Evolutionary conservation across 2,797 vertebrate genomes (phyloP).

Genomic region (Erithacus rubecula): DNA sequence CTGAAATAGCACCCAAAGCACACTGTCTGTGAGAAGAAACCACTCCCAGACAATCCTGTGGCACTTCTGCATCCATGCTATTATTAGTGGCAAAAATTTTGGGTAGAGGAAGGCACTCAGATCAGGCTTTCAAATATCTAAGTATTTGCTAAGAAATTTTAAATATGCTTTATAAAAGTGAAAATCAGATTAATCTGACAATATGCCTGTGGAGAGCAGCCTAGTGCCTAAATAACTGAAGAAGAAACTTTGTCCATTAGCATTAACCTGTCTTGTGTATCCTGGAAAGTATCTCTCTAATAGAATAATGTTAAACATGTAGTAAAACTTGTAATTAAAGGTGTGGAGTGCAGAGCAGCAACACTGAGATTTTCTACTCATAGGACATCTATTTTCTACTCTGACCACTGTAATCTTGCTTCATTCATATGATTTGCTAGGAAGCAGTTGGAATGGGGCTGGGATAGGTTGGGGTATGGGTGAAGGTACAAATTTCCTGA

Average conservation of each 20-base stretch:
- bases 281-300: accelerated
- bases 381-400: background rate
- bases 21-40: background rate
- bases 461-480: background rate
- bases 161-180: background rate
- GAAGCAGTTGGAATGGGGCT: background rate
- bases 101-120: background rate
- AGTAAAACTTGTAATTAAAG: background rate
- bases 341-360: background rate
- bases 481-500: background rate
- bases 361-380: background rate
- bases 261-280: background rate
- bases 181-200: background rate
- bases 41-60: background rate
- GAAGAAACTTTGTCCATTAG: background rate
- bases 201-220: background rate
- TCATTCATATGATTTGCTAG: background rate
- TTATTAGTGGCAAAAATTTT: background rate
- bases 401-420: background rate
- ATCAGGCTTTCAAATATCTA: background rate
- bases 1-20: background rate
- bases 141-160: background rate
- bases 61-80: background rate
- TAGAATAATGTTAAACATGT: accelerated
- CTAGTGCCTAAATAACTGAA: background rate